These are phyloP conservation scores for Papilio demoleus DNA, from an alignment of 2,888 invertebrate genomes.

Conservation along the genomic window DNA sequence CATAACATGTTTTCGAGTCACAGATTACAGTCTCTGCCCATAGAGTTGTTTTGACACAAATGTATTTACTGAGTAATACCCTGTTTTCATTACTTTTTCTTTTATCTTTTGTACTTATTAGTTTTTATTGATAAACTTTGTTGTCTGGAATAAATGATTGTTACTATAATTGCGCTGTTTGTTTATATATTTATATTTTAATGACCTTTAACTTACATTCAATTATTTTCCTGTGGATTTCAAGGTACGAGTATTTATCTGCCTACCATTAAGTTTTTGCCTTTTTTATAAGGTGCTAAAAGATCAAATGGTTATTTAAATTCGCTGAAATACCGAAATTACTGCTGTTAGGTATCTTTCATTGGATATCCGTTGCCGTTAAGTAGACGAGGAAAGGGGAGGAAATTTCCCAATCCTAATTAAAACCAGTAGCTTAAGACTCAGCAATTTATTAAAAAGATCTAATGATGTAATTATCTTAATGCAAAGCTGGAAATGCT, in stretches of 20 bases:
- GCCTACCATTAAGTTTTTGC: too few species aligned
- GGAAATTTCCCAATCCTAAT: too few species aligned
- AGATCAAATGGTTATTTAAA: too few species aligned
- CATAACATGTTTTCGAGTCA: constrained; percentile 38
- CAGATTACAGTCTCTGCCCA: constrained; percentile 28
- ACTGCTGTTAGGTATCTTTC: too few species aligned
- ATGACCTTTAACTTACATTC: too few species aligned
- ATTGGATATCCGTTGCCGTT: too few species aligned
- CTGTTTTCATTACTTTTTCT: constrained; percentile 33
- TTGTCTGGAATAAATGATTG: constrained; percentile 2
- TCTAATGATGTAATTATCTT: constrained; percentile 13
- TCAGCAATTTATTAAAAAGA: constrained; percentile 17
- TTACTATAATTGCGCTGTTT: constrained; percentile 15
- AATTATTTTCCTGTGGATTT: too few species aligned
- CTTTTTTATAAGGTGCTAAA: too few species aligned
- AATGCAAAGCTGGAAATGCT: constrained; percentile 13
- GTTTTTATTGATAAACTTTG: constrained; percentile 28
- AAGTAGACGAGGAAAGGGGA: too few species aligned
- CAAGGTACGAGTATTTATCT: too few species aligned
- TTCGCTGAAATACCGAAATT: too few species aligned
- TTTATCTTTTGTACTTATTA: constrained; percentile 26
- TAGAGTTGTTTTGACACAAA: constrained; percentile 4
- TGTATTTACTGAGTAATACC: constrained; percentile 31
- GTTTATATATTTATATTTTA: constrained; percentile 1
- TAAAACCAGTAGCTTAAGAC: too few species aligned